Evolutionary conservation across 2,797 vertebrate species (phyloP).

Genomic region (Sphaeramia orbicularis): DNA sequence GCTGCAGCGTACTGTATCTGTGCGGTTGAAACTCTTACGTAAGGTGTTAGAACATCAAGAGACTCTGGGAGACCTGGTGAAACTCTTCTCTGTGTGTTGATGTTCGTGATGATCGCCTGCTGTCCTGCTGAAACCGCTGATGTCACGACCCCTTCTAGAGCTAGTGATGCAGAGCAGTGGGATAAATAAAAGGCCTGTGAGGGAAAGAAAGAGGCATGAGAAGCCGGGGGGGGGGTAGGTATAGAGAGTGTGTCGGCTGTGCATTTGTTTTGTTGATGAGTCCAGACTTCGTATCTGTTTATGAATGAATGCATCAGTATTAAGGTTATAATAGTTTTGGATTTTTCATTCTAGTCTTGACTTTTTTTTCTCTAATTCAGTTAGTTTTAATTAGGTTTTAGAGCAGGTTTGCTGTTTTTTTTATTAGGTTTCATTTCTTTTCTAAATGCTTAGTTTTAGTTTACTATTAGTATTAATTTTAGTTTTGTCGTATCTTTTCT

Average conservation of each 20-base stretch:
- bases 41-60: constrained; percentile 21
- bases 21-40: neutral
- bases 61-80: constrained; percentile 16
- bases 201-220: constrained; percentile 1
- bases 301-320: neutral
- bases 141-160: constrained; percentile 9
- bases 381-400: too few species aligned
- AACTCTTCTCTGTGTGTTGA: constrained; percentile 23
- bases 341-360: too few species aligned
- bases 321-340: too few species aligned
- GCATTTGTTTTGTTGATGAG: constrained; percentile 11
- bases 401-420: too few species aligned
- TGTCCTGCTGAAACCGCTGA: constrained; percentile 24
- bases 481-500: too few species aligned
- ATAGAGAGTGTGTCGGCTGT: constrained; percentile 27
- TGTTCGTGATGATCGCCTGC: constrained; percentile 4
- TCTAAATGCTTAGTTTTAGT: too few species aligned
- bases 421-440: too few species aligned
- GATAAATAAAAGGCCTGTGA: constrained; percentile 6
- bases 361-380: too few species aligned
- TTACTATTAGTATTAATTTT: too few species aligned
- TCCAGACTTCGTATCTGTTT: constrained; percentile 1
- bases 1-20: neutral
- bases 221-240: constrained; percentile 23
- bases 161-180: constrained; percentile 1